These are phyloP conservation scores for Lycodopsis pacificus DNA, from an alignment of 2,797 vertebrate genomes.

Conservation along the genomic window DNA sequence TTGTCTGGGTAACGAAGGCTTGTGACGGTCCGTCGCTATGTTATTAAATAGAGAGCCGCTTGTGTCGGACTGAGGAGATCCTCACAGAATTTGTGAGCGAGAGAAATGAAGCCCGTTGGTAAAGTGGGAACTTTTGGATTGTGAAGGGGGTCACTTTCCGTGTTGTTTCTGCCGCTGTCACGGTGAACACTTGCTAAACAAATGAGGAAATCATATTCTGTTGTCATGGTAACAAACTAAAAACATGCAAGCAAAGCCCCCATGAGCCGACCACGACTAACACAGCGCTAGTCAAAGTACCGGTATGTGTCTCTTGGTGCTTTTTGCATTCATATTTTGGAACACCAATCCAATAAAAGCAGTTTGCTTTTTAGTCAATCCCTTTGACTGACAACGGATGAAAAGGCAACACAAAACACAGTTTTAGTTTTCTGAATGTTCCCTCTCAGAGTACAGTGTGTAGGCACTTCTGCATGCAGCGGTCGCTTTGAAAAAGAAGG, in stretches of 20 bases:
- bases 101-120: conserved; percentile 68
- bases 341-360: neutral
- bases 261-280: conserved; percentile 40
- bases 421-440: neutral
- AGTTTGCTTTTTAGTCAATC: neutral
- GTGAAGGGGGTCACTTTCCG: conserved; percentile 75
- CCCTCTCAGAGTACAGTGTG: neutral
- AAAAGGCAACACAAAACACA: neutral
- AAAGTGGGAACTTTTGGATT: conserved; percentile 69
- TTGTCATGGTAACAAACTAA: conserved; percentile 76
- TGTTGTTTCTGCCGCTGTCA: conserved; percentile 60
- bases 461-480: no score
- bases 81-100: conserved; percentile 56
- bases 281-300: conserved; percentile 15
- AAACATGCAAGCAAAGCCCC: conserved; percentile 40
- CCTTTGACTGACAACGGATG: neutral
- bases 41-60: conserved; percentile 75
- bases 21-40: conserved; percentile 64
- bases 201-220: conserved; percentile 72
- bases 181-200: conserved; percentile 67
- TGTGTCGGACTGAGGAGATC: conserved; percentile 64
- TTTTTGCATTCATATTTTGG: conserved; percentile 17
- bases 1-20: conserved; percentile 76
- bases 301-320: conserved; percentile 21
- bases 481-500: neutral